Percentiles rank a stretch among this genome's conserved stretches.
These are phyloP conservation scores for Alexandromys fortis DNA, from an alignment of 2,113 vertebrate genomes.

Conservation along the genomic window DNA sequence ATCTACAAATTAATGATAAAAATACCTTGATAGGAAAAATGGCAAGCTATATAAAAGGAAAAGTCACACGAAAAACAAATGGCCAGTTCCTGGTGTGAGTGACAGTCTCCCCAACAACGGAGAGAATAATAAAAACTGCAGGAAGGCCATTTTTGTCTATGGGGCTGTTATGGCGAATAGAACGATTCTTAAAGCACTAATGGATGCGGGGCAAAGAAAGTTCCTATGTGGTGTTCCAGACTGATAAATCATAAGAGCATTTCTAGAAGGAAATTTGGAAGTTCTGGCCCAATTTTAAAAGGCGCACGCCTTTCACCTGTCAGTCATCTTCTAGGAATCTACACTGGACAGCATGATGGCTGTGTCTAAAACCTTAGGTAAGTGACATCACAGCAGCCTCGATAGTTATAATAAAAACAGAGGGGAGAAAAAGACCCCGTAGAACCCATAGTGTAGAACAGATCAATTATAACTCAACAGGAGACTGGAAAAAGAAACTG, in stretches of 20 bases:
- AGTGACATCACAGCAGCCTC: not conserved
- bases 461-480: not conserved
- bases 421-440: not conserved
- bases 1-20: not conserved
- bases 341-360: not conserved
- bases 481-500: slow-evolving; percentile 29
- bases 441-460: not conserved
- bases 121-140: not conserved
- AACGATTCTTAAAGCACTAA: not conserved
- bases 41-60: not conserved
- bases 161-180: not conserved
- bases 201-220: not conserved
- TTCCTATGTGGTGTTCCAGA: not conserved
- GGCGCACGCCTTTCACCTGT: not conserved
- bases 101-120: not conserved
- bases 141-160: not conserved
- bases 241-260: not conserved
- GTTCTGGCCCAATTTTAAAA: not conserved
- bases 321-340: not conserved
- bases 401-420: not conserved
- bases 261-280: not conserved
- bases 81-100: not conserved
- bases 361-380: not conserved
- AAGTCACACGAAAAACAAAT: not conserved
- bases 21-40: not conserved